Conservation (phyloP, 2,113 vertebrate genomes). For the Sialia sialis region DNA sequence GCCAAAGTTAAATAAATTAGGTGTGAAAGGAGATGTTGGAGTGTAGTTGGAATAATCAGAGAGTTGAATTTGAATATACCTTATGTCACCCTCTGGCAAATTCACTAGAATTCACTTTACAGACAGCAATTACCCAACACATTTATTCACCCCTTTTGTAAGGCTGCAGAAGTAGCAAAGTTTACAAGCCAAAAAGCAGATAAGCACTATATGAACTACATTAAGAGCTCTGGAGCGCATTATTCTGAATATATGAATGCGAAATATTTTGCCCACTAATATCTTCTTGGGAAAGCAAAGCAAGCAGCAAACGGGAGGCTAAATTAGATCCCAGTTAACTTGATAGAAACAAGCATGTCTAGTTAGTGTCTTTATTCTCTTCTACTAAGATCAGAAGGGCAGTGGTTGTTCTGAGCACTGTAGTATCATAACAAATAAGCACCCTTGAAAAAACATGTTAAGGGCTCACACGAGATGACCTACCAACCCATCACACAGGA, state of each 20-base stretch:
- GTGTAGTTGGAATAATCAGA: neutral
- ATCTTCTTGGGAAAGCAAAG: neutral
- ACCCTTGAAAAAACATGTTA: neutral
- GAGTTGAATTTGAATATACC: neutral
- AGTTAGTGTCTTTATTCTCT: neutral
- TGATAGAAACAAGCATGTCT: neutral
- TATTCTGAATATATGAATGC: neutral
- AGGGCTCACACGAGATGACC: neutral
- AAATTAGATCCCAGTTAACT: neutral
- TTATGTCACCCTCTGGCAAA: neutral
- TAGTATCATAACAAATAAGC: neutral
- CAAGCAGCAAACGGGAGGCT: neutral
- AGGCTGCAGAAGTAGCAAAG: neutral
- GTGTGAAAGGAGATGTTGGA: neutral
- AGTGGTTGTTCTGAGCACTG: neutral
- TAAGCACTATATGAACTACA: neutral
- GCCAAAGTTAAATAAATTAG: constrained; percentile 8
- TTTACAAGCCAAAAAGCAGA: neutral
- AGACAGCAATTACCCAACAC: neutral
- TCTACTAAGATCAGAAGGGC: neutral
- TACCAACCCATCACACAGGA: neutral
- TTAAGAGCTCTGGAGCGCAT: neutral
- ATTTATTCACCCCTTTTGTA: neutral
- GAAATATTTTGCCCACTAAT: neutral
- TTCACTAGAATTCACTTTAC: neutral